Evolutionary conservation across 1,140 invertebrate species (phyloP).

Genomic region (Orchestia grillus): DNA sequence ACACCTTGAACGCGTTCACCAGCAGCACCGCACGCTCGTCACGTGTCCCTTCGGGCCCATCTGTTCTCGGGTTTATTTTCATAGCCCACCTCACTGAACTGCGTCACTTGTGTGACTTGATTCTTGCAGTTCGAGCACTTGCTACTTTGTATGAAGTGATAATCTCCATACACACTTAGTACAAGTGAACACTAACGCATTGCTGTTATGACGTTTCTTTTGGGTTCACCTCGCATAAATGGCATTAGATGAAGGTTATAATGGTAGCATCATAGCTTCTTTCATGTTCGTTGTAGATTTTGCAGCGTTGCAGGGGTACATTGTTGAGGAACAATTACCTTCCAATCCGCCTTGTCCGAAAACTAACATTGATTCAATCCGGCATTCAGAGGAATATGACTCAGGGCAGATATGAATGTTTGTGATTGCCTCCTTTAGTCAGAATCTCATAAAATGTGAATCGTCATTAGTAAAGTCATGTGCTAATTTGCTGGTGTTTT

Average conservation of each 20-base stretch:
- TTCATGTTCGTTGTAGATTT: background rate
- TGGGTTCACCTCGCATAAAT: background rate
- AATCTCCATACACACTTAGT: background rate
- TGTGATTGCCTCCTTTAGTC: too few species aligned
- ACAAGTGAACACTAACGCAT: background rate
- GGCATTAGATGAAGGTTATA: background rate
- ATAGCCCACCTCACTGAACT: background rate
- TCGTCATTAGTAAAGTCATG: too few species aligned
- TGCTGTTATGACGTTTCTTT: background rate
- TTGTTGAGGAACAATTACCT: too few species aligned
- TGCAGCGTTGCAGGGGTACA: background rate
- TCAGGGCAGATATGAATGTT: too few species aligned
- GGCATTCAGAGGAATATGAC: too few species aligned
- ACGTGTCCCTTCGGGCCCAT: constrained; percentile 5
- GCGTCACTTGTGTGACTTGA: background rate
- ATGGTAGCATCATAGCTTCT: background rate
- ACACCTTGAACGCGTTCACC: constrained; percentile 13
- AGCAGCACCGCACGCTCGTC: background rate
- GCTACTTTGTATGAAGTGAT: background rate
- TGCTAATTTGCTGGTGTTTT: too few species aligned
- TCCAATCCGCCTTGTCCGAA: too few species aligned
- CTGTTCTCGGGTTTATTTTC: background rate
- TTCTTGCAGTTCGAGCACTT: background rate
- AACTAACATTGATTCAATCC: too few species aligned
- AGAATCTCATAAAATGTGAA: too few species aligned